Evolutionary conservation across 53 echinoderm and acorn worm genomes (phyloP).

Genomic region (Paelopatides confundens): DNA sequence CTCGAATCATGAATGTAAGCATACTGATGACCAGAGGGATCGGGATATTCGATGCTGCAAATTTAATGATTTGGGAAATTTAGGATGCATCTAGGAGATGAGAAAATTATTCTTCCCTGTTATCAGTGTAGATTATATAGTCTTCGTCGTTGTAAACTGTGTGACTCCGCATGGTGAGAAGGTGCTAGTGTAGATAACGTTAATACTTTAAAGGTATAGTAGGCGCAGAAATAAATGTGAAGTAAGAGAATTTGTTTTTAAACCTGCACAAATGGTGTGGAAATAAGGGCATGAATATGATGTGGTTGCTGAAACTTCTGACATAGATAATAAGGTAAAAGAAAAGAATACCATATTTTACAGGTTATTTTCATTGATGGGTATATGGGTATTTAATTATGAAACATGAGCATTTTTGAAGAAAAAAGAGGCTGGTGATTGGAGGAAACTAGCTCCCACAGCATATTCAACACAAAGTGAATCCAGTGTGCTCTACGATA

Average conservation of each 20-base stretch:
- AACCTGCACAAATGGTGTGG: not conserved
- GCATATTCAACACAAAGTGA: no score
- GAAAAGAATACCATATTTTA: no score
- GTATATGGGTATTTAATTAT: no score
- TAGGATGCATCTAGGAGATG: conserved; percentile 36
- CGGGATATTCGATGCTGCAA: conserved; percentile 46
- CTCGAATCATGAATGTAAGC: conserved; percentile 47
- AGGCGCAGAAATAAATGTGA: not conserved
- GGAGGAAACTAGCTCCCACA: no score
- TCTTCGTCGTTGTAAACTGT: not conserved
- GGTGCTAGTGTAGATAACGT: not conserved
- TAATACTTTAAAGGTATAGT: not conserved
- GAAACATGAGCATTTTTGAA: no score
- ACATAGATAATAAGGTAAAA: not conserved
- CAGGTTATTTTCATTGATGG: no score
- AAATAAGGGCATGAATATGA: not conserved
- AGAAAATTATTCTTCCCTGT: conserved; percentile 16
- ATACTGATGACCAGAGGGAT: conserved; percentile 51
- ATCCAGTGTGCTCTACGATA: no score
- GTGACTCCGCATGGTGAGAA: not conserved
- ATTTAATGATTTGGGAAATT: conserved; percentile 50
- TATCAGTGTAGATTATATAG: not conserved
- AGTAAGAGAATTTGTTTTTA: not conserved
- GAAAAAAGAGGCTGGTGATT: no score
- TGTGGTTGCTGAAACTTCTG: not conserved